Evolutionary conservation across 1,140 invertebrate genomes (phyloP).

Genomic region (Calephelis virginiensis): DNA sequence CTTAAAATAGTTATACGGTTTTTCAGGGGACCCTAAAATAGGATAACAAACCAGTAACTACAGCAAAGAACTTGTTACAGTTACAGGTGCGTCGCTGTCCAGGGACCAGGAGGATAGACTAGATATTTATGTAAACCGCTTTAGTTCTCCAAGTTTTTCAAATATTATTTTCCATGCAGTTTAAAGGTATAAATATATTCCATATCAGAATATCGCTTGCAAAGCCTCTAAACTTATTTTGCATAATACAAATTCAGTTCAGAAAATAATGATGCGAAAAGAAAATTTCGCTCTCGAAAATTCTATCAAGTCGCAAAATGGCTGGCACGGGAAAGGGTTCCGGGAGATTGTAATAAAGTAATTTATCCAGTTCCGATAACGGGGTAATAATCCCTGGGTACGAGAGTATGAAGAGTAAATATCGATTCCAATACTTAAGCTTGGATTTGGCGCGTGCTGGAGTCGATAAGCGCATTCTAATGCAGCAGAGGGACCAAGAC

Average conservation of each 20-base stretch:
- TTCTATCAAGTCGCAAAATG: conserved; percentile 54
- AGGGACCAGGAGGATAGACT: too few relatives aligned
- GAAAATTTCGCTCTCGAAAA: conserved; percentile 53
- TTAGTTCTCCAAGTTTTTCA: too few relatives aligned
- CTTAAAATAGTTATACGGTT: too few relatives aligned
- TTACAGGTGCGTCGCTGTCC: too few relatives aligned
- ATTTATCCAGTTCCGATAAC: conserved; percentile 72
- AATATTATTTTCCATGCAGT: too few relatives aligned
- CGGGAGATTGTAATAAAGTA: conserved; percentile 65
- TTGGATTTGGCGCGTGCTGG: conserved; percentile 35
- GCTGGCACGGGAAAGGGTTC: conserved; percentile 55
- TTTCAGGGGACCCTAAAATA: too few relatives aligned
- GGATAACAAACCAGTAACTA: too few relatives aligned
- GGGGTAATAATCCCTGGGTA: conserved; percentile 39
- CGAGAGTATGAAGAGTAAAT: conserved; percentile 33
- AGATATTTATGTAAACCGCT: too few relatives aligned
- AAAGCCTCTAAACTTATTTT: conserved; percentile 36
- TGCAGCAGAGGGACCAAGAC: neutral
- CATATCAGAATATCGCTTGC: neutral
- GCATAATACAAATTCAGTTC: conserved; percentile 44
- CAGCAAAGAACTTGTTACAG: too few relatives aligned
- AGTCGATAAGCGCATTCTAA: conserved; percentile 34
- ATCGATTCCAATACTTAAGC: conserved; percentile 21
- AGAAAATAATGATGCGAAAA: conserved; percentile 22
- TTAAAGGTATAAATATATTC: too few relatives aligned